Evolutionary conservation across 2,888 invertebrate genomes (phyloP).

Genomic region (Melieria crassipennis): DNA sequence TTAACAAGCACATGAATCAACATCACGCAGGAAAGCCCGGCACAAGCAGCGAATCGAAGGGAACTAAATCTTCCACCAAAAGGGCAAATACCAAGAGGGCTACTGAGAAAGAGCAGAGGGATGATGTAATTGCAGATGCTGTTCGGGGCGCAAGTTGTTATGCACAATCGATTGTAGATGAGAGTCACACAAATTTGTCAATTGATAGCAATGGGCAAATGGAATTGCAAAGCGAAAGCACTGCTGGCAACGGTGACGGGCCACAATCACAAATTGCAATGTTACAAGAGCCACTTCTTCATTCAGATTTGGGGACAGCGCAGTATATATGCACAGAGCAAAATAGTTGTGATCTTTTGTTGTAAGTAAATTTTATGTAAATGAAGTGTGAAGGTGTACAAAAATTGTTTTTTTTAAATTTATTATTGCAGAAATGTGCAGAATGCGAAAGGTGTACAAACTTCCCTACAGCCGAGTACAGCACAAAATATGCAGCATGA

Average conservation of each 20-base stretch:
- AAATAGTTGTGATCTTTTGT: background rate
- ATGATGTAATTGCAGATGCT: background rate
- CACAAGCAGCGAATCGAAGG: too few relatives aligned
- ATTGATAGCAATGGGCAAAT: background rate
- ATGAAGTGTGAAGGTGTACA: background rate
- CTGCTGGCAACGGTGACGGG: background rate
- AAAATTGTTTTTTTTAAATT: background rate
- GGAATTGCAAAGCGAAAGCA: background rate
- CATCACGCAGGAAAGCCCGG: constrained; percentile 45
- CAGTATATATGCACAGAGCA: background rate
- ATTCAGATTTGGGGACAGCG: background rate
- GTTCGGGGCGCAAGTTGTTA: background rate
- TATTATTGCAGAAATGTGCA: background rate
- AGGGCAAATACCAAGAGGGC: too few relatives aligned
- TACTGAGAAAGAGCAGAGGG: background rate
- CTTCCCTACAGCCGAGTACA: background rate
- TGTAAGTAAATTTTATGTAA: background rate
- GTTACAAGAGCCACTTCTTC: background rate
- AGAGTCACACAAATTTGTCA: too few relatives aligned
- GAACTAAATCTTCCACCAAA: too few relatives aligned
- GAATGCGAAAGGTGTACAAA: background rate
- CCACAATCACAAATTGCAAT: background rate
- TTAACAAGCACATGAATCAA: constrained; percentile 57
- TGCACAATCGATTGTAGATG: background rate
- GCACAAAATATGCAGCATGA: constrained; percentile 34